Percentiles rank a stretch among this genome's conserved stretches.
Evolutionary conservation across 2,797 vertebrate species (phyloP).

Genomic region (Coilia nasus): DNA sequence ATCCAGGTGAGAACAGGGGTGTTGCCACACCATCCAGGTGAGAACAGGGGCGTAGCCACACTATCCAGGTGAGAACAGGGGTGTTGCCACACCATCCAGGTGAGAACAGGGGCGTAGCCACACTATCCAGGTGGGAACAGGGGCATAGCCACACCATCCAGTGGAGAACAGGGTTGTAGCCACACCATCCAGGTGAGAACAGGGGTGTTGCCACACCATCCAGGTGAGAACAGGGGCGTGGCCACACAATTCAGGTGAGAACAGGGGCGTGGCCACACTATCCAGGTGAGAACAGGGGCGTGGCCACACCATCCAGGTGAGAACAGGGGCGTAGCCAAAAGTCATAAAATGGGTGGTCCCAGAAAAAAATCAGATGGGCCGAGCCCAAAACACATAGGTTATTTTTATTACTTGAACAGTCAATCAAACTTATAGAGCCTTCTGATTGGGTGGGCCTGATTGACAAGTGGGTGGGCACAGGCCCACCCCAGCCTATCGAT

Average conservation of each 20-base stretch:
- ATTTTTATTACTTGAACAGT: no score
- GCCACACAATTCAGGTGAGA: conserved; percentile 90
- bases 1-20: conserved; percentile 59
- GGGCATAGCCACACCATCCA: background rate
- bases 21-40: conserved; percentile 89
- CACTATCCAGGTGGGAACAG: no score
- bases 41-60: conserved; percentile 23
- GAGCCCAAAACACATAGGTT: no score
- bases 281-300: background rate
- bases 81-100: conserved; percentile 87
- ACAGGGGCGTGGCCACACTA: background rate
- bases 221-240: no score
- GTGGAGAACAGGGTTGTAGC: background rate
- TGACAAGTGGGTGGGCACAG: no score
- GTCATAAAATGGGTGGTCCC: no score
- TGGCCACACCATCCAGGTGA: conserved; percentile 89
- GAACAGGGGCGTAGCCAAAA: background rate
- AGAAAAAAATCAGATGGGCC: no score
- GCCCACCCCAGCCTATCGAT: no score
- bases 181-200: conserved; percentile 68
- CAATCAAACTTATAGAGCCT: no score
- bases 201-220: conserved; percentile 88
- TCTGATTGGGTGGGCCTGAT: no score
- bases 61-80: background rate
- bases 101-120: no score